Evolutionary conservation across 2,888 invertebrate species (phyloP).

Genomic region (Epsilonema sp.): DNA sequence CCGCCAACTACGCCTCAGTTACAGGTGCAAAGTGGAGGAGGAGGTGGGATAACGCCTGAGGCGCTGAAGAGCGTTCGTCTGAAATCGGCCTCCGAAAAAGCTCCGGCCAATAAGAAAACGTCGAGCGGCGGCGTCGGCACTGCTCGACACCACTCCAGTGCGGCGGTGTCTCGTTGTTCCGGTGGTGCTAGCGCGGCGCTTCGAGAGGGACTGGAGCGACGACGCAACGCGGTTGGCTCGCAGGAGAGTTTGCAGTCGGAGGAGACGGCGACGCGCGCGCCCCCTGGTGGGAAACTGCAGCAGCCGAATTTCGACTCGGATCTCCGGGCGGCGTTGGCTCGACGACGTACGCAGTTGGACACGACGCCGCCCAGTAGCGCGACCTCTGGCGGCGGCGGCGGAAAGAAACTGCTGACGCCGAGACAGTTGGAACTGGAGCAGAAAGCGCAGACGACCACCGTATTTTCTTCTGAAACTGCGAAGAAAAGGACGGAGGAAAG

Average conservation of each 20-base stretch:
- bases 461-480: background rate
- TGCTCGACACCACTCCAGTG: too few relatives aligned
- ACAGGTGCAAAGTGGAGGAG: background rate
- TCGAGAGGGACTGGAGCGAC: background rate
- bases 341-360: slow-evolving; percentile 20
- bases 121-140: too few relatives aligned
- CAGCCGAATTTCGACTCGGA: slow-evolving; percentile 27
- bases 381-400: background rate
- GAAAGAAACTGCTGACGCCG: background rate
- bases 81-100: background rate
- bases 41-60: slow-evolving; percentile 13
- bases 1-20: background rate
- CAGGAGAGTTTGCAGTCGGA: background rate
- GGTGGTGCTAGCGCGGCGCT: background rate
- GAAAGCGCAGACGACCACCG: background rate
- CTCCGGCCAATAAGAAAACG: background rate
- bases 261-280: too few relatives aligned
- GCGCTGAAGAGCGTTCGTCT: slow-evolving; percentile 8
- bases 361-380: background rate
- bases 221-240: background rate
- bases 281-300: too few relatives aligned
- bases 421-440: background rate
- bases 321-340: slow-evolving; percentile 24
- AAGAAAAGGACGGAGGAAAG: background rate
- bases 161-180: too few relatives aligned